Base-by-base conservation (phyloP, 2,797 vertebrate species). In the Eurystomus glaucurus region DNA sequence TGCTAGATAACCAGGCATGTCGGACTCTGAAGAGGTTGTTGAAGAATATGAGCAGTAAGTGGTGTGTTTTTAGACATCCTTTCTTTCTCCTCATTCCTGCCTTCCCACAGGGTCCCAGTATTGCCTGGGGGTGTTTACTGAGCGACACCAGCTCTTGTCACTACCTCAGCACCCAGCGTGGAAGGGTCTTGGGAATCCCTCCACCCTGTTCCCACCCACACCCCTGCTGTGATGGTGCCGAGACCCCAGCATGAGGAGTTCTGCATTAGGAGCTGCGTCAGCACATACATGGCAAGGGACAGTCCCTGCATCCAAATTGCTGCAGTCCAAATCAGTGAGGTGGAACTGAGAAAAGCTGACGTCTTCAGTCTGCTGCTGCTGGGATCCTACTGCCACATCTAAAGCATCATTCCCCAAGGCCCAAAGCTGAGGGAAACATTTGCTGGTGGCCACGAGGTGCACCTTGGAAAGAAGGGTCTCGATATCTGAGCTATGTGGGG, bases 11-110 rank as follows among this genome's bases (percentile, higher is more conserved):
- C 54, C 96, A 82, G 98, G 96, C 95, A 99, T 99, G 99, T 99
- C 99, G 3, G 99, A 99, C 97, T 96, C 95, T 1, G 99, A 99
- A 97, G 99, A 99, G 87, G 97, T 98, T n/a, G 83, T 86, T 2
- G 99, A 99, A 86, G 99, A 99, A 91, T 99, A 97, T 31, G 99
- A 98, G 28, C 98, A 99, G 99, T 99, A 98, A 98, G 99, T 99
- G 95, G 16, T 22, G 28, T 45, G 54, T 6, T 57, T 91, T 71
- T 35, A 69, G 54, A 12, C 6, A 28, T 23, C 6, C 23, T 86
- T 61, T 33, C 28, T 68, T 29, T 25, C 51, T 77, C 46, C 43
- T 35, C 28, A 0, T 77, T 74, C n/a, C 26, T 22, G 10, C 22
- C 35, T 54, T 45, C 21, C 23, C 2, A 1, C 50, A 43, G n/a